Conservation (phyloP, 2,797 vertebrate genomes). For the Delichon dasypus region DNA sequence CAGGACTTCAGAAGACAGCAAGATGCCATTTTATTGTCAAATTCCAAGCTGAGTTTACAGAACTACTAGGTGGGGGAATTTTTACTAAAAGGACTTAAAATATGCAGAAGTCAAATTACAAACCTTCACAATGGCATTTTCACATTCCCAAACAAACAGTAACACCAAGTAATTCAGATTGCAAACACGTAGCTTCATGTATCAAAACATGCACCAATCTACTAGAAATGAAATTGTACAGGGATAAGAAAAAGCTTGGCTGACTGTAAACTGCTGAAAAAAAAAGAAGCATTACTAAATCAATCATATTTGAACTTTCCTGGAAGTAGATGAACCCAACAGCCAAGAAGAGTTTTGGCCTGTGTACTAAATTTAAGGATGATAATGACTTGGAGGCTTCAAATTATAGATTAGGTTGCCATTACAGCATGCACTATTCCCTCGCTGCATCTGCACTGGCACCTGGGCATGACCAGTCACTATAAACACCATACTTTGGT, state of each 20-base stretch:
- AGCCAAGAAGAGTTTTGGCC: not conserved
- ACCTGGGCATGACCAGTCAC: not conserved
- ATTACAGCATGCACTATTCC: not conserved
- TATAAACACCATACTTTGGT: not conserved
- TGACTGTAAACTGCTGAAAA: not conserved
- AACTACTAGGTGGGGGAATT: not conserved
- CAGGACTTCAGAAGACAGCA: not conserved
- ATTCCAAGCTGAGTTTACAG: not conserved
- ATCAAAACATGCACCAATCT: conserved; percentile 15
- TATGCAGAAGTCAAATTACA: not conserved
- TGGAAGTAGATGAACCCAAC: not conserved
- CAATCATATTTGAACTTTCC: not conserved
- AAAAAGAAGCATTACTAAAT: not conserved
- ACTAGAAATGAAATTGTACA: not conserved
- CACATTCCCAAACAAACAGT: not conserved
- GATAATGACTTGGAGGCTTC: not conserved
- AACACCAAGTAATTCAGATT: not conserved
- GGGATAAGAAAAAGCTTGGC: not conserved
- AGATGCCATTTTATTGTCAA: not conserved
- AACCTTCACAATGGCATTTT: not conserved
- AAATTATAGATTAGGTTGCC: not conserved
- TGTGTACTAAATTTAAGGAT: not conserved
- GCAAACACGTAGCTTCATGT: not conserved
- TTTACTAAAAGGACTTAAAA: conserved; percentile 7
- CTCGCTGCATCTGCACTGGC: not conserved